Conservation (phyloP, 1,140 invertebrate species). For the Sinonovacula constricta region DNA sequence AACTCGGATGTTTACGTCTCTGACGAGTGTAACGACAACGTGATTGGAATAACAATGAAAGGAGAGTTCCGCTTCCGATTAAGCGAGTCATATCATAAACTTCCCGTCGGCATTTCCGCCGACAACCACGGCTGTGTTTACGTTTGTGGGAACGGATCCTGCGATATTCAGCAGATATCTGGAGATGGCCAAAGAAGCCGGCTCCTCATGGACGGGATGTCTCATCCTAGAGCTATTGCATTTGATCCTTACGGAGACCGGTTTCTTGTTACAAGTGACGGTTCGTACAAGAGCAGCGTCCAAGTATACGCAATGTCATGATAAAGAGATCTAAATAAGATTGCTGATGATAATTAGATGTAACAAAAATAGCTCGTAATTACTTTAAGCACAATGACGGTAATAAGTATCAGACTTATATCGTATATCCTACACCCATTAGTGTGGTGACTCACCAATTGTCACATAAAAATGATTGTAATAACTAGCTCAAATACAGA, state of each 20-base stretch:
- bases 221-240: conserved; percentile 46
- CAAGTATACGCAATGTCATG: conserved; percentile 28
- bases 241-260: conserved; percentile 47
- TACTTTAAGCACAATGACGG: too few relatives aligned
- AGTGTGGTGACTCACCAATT: too few relatives aligned
- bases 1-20: conserved; percentile 45
- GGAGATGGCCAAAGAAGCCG: conserved; percentile 42
- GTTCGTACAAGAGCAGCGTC: conserved; percentile 49
- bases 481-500: too few relatives aligned
- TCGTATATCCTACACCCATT: too few relatives aligned
- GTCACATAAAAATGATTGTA: too few relatives aligned
- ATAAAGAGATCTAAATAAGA: too few relatives aligned
- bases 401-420: too few relatives aligned
- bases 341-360: too few relatives aligned
- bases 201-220: conserved; percentile 30
- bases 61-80: conserved; percentile 32
- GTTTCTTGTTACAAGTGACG: conserved; percentile 48
- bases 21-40: conserved; percentile 48
- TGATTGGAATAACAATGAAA: conserved; percentile 44
- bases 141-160: conserved; percentile 50
- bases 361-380: too few relatives aligned
- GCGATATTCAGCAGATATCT: conserved; percentile 48
- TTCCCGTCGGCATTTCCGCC: conserved; percentile 48
- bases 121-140: conserved; percentile 52
- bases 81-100: conserved; percentile 28